A percentile compares a stretch with the other conserved stretches of the same genome.
Conservation (phyloP, 2,797 vertebrate genomes). For the Coregonus suidteri region DNA sequence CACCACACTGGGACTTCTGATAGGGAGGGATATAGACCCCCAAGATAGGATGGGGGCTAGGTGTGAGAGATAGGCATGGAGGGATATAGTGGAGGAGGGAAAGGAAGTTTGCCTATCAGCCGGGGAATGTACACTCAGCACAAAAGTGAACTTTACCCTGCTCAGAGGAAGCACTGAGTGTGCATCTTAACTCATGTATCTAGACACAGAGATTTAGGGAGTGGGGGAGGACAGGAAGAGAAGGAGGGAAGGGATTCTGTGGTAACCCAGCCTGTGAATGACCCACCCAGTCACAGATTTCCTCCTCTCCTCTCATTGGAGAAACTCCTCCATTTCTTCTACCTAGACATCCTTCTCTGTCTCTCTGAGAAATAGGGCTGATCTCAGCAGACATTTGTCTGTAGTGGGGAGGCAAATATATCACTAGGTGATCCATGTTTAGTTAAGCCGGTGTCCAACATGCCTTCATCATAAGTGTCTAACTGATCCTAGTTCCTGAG, state of each 20-base stretch:
- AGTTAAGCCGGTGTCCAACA: neutral
- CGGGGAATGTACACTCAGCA: conserved; percentile 50
- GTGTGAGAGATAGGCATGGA: neutral
- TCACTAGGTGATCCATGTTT: neutral
- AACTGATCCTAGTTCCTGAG: neutral
- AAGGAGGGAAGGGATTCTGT: neutral
- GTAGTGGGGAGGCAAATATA: neutral
- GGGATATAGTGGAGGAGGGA: neutral
- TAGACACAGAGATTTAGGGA: conserved; percentile 21
- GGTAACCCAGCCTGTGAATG: conserved; percentile 23
- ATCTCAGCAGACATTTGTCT: neutral
- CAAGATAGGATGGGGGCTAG: neutral
- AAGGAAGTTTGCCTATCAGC: conserved; percentile 29
- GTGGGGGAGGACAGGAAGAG: neutral
- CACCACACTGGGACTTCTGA: neutral
- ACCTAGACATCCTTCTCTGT: neutral
- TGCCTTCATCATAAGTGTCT: neutral
- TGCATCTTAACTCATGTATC: conserved; percentile 51
- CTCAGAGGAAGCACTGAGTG: conserved; percentile 28
- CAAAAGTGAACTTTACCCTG: conserved; percentile 61
- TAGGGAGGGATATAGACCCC: neutral
- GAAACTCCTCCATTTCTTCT: neutral
- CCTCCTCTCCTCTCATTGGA: neutral
- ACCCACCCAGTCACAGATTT: neutral
- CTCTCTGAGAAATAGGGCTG: neutral